A percentile compares a stretch with the other conserved stretches of the same genome.
These are phyloP conservation scores for Odontamblyopus lacepedii DNA, from an alignment of 2,797 vertebrate genomes.

Conservation along the genomic window DNA sequence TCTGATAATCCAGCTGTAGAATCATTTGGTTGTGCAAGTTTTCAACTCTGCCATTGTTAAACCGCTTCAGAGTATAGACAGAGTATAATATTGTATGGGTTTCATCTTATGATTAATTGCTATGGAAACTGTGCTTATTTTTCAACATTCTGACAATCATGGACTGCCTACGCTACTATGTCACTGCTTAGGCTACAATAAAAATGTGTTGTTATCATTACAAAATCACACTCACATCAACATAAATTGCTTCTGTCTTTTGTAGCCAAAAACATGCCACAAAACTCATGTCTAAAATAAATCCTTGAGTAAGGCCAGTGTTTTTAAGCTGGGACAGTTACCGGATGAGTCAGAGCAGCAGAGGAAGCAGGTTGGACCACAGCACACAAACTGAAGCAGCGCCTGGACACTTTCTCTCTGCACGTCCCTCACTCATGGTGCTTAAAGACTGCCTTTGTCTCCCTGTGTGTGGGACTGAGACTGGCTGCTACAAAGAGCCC, in stretches of 20 bases:
- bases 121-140: too few species aligned
- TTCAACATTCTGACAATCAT: too few species aligned
- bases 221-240: too few species aligned
- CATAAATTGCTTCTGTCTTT: background rate
- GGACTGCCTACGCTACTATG: too few species aligned
- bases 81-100: too few species aligned
- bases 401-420: slow-evolving; percentile 16
- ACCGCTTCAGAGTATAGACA: too few species aligned
- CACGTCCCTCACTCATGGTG: slow-evolving; percentile 13
- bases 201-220: too few species aligned
- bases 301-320: background rate
- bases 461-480: slow-evolving; percentile 43
- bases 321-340: slow-evolving; percentile 16
- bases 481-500: slow-evolving; percentile 47
- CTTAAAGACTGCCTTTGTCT: slow-evolving; percentile 64
- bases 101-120: too few species aligned
- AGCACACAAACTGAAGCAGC: slow-evolving; percentile 6
- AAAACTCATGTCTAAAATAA: background rate
- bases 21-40: background rate
- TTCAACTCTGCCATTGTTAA: background rate
- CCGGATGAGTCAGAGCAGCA: slow-evolving; percentile 24
- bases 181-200: too few species aligned
- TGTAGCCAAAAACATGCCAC: background rate
- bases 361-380: slow-evolving; percentile 13
- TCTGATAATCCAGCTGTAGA: background rate